Evolutionary conservation across 2,797 vertebrate species (phyloP).

Genomic region (Chloroceryle amazona): DNA sequence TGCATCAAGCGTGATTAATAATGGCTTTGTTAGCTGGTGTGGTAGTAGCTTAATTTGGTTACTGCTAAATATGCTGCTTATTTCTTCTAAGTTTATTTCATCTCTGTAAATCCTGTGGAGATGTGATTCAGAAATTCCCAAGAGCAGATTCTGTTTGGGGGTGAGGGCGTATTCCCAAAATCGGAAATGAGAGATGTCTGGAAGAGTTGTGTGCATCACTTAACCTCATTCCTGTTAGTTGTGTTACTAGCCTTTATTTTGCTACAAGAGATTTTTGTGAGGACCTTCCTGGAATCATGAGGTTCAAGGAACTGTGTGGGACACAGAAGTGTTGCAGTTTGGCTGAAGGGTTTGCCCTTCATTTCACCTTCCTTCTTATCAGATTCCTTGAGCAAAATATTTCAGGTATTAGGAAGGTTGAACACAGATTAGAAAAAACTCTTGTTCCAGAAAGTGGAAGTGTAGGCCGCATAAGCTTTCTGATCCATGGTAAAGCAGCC

Average conservation of each 20-base stretch:
- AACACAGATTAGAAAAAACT: background rate
- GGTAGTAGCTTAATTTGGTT: slow-evolving; percentile 45
- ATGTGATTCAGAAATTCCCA: background rate
- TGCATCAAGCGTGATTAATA: slow-evolving; percentile 38
- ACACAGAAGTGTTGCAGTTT: background rate
- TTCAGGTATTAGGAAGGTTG: background rate
- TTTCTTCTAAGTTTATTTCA: slow-evolving; percentile 19
- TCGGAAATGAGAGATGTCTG: background rate
- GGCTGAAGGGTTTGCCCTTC: background rate
- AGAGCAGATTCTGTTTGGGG: background rate
- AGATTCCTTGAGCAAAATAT: background rate
- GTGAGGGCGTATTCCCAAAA: background rate
- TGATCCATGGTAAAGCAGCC: background rate
- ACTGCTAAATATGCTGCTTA: background rate
- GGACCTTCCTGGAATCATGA: background rate
- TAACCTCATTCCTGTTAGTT: background rate
- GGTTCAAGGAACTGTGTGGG: background rate
- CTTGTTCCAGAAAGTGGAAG: background rate
- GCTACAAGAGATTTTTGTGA: background rate
- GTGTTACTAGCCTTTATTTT: background rate
- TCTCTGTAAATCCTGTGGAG: background rate
- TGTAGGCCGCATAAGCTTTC: background rate
- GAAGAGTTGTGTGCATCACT: background rate
- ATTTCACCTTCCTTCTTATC: background rate
- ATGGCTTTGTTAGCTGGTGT: slow-evolving; percentile 45